These are phyloP conservation scores for Proterorhinus semilunaris DNA, from an alignment of 2,113 vertebrate species.

Conservation along the genomic window DNA sequence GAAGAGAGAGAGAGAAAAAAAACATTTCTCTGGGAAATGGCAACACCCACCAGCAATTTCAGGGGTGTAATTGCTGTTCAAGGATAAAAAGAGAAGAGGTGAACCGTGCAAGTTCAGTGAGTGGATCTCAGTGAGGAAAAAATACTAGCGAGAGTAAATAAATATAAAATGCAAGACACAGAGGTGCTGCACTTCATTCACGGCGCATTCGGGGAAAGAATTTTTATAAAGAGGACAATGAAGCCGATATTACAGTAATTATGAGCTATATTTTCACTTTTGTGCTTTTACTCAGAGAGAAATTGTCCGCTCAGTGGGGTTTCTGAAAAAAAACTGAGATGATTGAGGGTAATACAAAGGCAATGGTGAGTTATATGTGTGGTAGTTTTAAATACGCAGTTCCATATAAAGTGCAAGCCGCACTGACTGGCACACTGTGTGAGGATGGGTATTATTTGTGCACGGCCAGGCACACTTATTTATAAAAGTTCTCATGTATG, in stretches of 20 bases:
- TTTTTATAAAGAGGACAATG: constrained; percentile 22
- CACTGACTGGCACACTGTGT: too few species aligned
- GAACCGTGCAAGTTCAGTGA: constrained; percentile 75
- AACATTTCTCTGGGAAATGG: constrained; percentile 85
- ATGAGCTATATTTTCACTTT: neutral
- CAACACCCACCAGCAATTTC: constrained; percentile 94
- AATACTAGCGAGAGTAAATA: constrained; percentile 41
- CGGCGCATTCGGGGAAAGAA: neutral
- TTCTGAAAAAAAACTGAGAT: neutral
- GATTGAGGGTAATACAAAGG: neutral
- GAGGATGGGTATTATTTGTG: too few species aligned
- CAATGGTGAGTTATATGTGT: neutral
- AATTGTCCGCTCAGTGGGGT: neutral
- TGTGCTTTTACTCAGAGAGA: neutral
- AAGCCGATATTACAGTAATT: constrained; percentile 15
- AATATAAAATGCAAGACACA: neutral
- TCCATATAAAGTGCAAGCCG: too few species aligned
- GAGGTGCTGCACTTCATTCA: constrained; percentile 31
- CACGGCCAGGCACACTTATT: too few species aligned
- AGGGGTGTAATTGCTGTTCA: constrained; percentile 93
- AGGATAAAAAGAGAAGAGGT: constrained; percentile 66
- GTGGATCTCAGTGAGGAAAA: constrained; percentile 41
- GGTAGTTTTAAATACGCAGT: neutral
- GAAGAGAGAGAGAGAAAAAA: constrained; percentile 53
- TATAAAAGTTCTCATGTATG: too few species aligned